Conservation (phyloP, 23 tunicate species). For the Pegea sp. region DNA sequence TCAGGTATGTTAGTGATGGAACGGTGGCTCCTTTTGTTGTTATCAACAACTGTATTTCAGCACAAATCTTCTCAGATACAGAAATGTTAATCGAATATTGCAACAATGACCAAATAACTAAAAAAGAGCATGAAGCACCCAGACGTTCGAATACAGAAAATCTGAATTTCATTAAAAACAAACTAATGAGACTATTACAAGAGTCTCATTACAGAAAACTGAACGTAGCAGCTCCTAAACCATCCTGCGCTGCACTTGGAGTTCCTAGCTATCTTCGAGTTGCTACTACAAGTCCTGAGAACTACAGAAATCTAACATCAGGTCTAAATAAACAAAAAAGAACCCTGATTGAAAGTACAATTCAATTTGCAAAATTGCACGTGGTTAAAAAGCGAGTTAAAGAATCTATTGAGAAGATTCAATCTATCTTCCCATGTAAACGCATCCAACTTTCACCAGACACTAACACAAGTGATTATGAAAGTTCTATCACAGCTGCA, state of each 20-base stretch:
- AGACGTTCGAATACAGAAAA: not conserved
- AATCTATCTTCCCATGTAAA: not conserved
- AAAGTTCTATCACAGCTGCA: not conserved
- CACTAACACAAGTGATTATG: not conserved
- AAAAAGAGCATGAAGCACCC: not conserved
- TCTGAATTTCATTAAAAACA: conserved; percentile 27
- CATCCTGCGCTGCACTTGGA: conserved; percentile 49
- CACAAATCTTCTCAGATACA: conserved; percentile 37
- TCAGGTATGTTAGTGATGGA: conserved; percentile 23
- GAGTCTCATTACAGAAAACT: conserved; percentile 15
- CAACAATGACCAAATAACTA: conserved; percentile 6
- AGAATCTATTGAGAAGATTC: conserved; percentile 16
- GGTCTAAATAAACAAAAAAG: conserved; percentile 5
- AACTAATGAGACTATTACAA: conserved; percentile 34
- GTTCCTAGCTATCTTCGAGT: conserved; percentile 21
- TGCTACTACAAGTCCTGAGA: conserved; percentile 36
- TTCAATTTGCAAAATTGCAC: conserved; percentile 55
- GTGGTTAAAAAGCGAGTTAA: conserved; percentile 31
- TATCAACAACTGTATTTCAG: conserved; percentile 40
- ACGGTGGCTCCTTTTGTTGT: conserved; percentile 46
- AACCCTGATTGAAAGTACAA: conserved; percentile 15
- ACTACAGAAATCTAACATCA: conserved; percentile 8
- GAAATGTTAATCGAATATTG: conserved; percentile 28
- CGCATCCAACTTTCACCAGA: not conserved
- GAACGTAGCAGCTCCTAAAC: conserved; percentile 47